phyloP scores from a whole-genome alignment of 2,888 invertebrate genomes.

The Girardia tigrina region DNA sequence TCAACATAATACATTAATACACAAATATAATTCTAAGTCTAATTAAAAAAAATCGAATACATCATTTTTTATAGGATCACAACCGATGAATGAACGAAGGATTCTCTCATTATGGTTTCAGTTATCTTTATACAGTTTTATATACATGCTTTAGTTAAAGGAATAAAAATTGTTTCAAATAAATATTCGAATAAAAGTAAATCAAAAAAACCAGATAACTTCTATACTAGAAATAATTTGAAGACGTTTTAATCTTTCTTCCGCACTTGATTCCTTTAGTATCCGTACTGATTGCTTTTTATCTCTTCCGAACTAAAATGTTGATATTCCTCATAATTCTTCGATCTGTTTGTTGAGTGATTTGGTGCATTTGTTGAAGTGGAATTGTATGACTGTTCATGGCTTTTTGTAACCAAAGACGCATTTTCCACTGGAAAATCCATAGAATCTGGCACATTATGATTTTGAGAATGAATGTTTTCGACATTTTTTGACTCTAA shows the following conservation, averaged over 20 bases:
- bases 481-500: background rate
- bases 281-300: slow-evolving; percentile 5
- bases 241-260: background rate
- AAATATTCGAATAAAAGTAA: background rate
- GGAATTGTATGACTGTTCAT: background rate
- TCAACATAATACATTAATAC: background rate
- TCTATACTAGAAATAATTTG: background rate
- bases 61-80: slow-evolving; percentile 15
- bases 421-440: slow-evolving; percentile 20
- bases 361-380: background rate
- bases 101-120: no score
- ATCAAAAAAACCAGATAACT: background rate
- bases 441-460: background rate
- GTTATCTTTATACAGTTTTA: background rate
- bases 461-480: background rate
- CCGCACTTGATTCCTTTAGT: background rate
- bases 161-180: background rate
- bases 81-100: slow-evolving; percentile 23
- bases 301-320: background rate
- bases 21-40: no score
- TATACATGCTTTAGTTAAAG: background rate
- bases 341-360: background rate
- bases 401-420: slow-evolving; percentile 25
- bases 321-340: no score
- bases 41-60: background rate